Conservation (phyloP, 2,888 invertebrate genomes). For the Tenodera sinensis region DNA sequence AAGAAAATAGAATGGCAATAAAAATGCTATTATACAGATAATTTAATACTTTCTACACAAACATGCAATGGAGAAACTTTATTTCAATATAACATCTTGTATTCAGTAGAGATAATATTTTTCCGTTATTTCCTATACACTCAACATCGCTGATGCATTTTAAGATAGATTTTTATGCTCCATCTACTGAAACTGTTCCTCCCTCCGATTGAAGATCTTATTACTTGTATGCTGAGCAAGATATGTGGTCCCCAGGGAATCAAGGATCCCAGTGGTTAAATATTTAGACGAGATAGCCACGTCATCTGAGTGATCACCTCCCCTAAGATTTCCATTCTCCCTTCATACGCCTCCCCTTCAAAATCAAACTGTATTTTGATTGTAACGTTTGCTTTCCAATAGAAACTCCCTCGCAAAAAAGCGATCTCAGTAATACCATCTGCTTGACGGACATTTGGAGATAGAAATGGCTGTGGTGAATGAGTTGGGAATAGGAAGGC, state of each 20-base stretch:
- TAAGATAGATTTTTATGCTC: too few species aligned
- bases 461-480: not conserved
- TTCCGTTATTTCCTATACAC: too few species aligned
- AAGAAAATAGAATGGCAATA: too few species aligned
- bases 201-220: too few species aligned
- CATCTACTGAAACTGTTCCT: too few species aligned
- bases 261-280: not conserved
- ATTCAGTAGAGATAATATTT: too few species aligned
- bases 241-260: not conserved
- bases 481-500: not conserved
- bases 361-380: not conserved
- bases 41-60: too few species aligned
- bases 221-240: too few species aligned
- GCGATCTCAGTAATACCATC: not conserved
- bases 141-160: too few species aligned
- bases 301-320: not conserved
- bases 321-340: not conserved
- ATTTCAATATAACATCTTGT: too few species aligned
- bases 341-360: not conserved
- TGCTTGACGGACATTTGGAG: not conserved
- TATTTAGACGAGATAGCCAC: not conserved
- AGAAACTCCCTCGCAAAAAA: not conserved
- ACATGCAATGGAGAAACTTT: too few species aligned
- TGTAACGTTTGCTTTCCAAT: not conserved
- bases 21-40: too few species aligned